phyloP scores from a whole-genome alignment of 1,140 invertebrate genomes.

The Campodea augens region DNA sequence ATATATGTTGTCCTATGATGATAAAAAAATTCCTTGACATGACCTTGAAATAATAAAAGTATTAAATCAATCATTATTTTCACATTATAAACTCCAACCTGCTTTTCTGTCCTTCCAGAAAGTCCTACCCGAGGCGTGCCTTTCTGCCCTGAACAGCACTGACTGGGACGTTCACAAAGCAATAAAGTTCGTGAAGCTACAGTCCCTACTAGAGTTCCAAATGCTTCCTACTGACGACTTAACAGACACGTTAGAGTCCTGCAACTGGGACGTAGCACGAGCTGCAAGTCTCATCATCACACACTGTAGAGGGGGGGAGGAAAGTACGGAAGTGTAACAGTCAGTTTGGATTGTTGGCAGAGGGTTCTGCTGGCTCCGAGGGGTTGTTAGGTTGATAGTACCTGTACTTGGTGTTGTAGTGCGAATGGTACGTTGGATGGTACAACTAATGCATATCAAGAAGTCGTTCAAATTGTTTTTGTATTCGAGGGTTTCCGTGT shows the following conservation, averaged over 20 bases:
- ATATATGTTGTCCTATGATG: too few species aligned
- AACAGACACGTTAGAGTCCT: slow-evolving; percentile 6
- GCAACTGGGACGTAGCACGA: slow-evolving; percentile 12
- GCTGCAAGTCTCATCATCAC: slow-evolving; percentile 11
- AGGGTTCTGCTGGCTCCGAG: too few species aligned
- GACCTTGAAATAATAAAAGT: background rate
- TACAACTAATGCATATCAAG: too few species aligned
- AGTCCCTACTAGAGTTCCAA: slow-evolving; percentile 28
- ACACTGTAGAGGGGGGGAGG: slow-evolving; percentile 2
- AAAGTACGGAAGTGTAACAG: slow-evolving; percentile 1
- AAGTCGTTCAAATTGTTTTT: too few species aligned
- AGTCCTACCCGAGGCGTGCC: slow-evolving; percentile 56
- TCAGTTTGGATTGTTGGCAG: too few species aligned
- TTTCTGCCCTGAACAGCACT: slow-evolving; percentile 57
- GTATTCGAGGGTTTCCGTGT: too few species aligned
- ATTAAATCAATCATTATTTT: too few species aligned
- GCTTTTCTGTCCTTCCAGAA: slow-evolving; percentile 25
- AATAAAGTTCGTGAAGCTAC: slow-evolving; percentile 62
- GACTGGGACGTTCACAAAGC: slow-evolving; percentile 77
- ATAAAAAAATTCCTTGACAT: slow-evolving; percentile 7
- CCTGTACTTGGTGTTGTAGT: too few species aligned
- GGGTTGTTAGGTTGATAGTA: too few species aligned
- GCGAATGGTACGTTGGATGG: too few species aligned
- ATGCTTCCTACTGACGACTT: slow-evolving; percentile 14
- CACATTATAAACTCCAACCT: background rate